These are phyloP conservation scores for Agraylea sexmaculata DNA, from an alignment of 1,140 invertebrate species.

Conservation along the genomic window DNA sequence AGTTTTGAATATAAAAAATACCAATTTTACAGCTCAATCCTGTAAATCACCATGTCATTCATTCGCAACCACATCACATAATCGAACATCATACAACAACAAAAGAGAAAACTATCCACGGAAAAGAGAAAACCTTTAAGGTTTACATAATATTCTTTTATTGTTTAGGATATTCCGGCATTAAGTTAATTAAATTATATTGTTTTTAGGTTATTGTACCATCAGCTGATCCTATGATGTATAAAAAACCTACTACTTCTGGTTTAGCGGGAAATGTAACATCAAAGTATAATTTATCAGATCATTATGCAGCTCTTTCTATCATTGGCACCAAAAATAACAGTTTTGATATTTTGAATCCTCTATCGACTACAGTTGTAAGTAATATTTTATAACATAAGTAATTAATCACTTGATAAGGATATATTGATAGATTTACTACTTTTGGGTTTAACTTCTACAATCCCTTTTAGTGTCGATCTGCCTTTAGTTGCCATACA, in stretches of 20 bases:
- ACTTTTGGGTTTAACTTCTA: no score
- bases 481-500: no score
- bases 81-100: constrained; percentile 32
- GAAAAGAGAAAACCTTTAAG: constrained; percentile 40
- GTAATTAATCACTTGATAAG: no score
- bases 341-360: constrained; percentile 40
- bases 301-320: constrained; percentile 28
- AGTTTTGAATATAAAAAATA: background rate
- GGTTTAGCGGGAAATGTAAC: background rate
- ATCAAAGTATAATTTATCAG: constrained; percentile 15
- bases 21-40: constrained; percentile 31
- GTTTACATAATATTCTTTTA: constrained; percentile 17
- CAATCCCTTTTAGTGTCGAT: no score
- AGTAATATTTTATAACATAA: constrained; percentile 22
- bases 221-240: no score
- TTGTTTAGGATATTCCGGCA: background rate
- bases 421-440: no score
- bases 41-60: constrained; percentile 34
- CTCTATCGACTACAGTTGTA: constrained; percentile 37
- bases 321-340: constrained; percentile 40
- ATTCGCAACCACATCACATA: constrained; percentile 33
- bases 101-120: constrained; percentile 39
- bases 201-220: no score
- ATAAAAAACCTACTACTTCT: background rate
- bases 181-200: background rate